phyloP scores from a whole-genome alignment of 2,113 vertebrate species.

The Hassar affinis region DNA sequence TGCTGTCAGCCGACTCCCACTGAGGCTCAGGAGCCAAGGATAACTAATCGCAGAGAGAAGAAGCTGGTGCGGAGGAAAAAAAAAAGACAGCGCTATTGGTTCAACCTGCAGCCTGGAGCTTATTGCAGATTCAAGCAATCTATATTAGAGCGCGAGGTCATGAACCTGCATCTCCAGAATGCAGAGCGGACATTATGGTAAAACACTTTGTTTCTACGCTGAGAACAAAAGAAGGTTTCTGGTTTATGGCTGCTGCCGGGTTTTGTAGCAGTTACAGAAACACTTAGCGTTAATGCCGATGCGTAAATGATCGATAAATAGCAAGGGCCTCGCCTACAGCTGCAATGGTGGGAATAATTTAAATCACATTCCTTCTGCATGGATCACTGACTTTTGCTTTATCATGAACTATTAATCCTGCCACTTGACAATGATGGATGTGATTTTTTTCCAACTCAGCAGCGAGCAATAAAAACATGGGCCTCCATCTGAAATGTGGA shows the following conservation, averaged over 20 bases:
- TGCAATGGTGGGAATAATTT: conserved; percentile 30
- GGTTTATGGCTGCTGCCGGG: not conserved
- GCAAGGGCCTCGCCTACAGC: conserved; percentile 3
- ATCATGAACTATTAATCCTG: conserved; percentile 45
- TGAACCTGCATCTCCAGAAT: conserved; percentile 24
- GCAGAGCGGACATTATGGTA: conserved; percentile 20
- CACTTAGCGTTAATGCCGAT: conserved; percentile 14
- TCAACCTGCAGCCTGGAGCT: conserved; percentile 47
- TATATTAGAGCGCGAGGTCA: conserved; percentile 41
- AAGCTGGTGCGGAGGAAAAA: conserved; percentile 19
- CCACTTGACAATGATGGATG: conserved; percentile 42
- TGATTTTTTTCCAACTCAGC: conserved; percentile 27
- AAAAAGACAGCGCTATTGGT: conserved; percentile 29
- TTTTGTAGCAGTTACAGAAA: conserved; percentile 3
- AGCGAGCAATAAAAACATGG: conserved; percentile 27
- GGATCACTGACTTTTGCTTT: conserved; percentile 46
- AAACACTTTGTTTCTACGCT: not conserved
- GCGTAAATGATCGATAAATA: conserved; percentile 33
- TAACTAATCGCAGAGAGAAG: conserved; percentile 48
- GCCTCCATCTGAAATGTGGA: not conserved
- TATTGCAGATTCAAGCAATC: conserved; percentile 44
- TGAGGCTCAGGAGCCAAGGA: conserved; percentile 48
- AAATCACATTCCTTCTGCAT: conserved; percentile 45
- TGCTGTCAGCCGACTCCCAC: conserved; percentile 49
- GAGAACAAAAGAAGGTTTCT: not conserved